A percentile compares a stretch with the other conserved stretches of the same genome.
Evolutionary conservation across 2,113 vertebrate genomes (phyloP).

Genomic region (Craseonycteris thonglongyai): DNA sequence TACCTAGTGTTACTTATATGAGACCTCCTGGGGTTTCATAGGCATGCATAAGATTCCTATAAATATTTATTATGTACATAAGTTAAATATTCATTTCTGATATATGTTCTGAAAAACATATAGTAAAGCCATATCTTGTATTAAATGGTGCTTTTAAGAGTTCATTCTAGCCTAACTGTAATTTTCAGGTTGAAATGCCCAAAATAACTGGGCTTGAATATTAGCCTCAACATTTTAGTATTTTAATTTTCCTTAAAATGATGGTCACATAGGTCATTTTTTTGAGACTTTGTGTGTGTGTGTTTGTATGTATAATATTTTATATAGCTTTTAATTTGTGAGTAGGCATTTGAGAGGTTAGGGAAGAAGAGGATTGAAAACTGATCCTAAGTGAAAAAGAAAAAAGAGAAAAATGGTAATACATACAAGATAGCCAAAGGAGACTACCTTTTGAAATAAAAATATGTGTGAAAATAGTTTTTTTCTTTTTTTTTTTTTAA

Average conservation of each 20-base stretch:
- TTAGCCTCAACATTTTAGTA: not conserved
- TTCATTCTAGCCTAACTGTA: constrained; percentile 1
- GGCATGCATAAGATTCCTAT: not conserved
- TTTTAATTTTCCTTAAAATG: constrained; percentile 31
- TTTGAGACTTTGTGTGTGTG: not conserved
- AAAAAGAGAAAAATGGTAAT: not conserved
- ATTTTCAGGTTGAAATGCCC: constrained; percentile 16
- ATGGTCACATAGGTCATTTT: not conserved
- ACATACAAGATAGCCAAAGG: not conserved
- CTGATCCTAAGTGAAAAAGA: not conserved
- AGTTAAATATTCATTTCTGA: constrained; percentile 2
- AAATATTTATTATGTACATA: not conserved
- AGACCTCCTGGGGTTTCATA: not conserved
- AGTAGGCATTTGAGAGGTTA: not conserved
- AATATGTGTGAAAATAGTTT: too few relatives aligned
- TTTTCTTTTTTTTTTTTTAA: too few relatives aligned
- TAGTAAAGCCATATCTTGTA: not conserved
- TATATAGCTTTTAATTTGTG: not conserved
- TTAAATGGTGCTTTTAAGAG: not conserved
- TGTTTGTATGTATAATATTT: not conserved
- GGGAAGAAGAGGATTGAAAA: constrained; percentile 2
- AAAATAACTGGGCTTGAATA: not conserved
- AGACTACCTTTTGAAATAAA: not conserved
- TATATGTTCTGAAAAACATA: not conserved
- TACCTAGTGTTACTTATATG: not conserved